These are phyloP conservation scores for Chaetorhynchus papuensis DNA, from an alignment of 2,113 vertebrate species.

Conservation along the genomic window DNA sequence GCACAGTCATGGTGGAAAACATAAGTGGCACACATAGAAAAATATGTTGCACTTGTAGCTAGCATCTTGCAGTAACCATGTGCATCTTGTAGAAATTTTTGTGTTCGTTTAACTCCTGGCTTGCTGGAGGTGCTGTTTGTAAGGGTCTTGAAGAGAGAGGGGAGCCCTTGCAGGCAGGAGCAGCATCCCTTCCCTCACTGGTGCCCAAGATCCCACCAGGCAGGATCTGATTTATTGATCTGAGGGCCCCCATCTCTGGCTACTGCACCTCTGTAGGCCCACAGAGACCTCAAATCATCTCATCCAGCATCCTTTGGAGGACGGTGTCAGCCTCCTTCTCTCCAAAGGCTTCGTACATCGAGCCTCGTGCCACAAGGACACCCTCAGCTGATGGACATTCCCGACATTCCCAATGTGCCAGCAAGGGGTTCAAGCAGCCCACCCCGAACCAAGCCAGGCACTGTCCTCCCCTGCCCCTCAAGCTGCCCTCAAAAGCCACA, in stretches of 20 bases:
- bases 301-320: not conserved
- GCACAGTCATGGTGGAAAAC: rapidly evolving
- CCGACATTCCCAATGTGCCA: rapidly evolving
- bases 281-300: not conserved
- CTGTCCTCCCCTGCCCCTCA: not conserved
- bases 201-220: not conserved
- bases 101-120: not conserved
- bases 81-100: not conserved
- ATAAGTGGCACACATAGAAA: rapidly evolving
- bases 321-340: not conserved
- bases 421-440: not conserved
- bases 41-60: not conserved
- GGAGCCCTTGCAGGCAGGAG: not conserved
- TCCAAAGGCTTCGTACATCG: rapidly evolving
- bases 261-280: not conserved
- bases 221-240: not conserved
- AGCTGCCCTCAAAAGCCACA: not conserved
- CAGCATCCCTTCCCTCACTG: not conserved
- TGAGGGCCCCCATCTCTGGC: not conserved
- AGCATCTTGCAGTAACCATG: not conserved
- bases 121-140: not conserved
- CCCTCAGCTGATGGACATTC: not conserved
- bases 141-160: no score
- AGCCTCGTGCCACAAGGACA: rapidly evolving
- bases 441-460: not conserved